These are phyloP conservation scores for Haemorhous mexicanus DNA, from an alignment of 2,113 vertebrate species.

Conservation along the genomic window DNA sequence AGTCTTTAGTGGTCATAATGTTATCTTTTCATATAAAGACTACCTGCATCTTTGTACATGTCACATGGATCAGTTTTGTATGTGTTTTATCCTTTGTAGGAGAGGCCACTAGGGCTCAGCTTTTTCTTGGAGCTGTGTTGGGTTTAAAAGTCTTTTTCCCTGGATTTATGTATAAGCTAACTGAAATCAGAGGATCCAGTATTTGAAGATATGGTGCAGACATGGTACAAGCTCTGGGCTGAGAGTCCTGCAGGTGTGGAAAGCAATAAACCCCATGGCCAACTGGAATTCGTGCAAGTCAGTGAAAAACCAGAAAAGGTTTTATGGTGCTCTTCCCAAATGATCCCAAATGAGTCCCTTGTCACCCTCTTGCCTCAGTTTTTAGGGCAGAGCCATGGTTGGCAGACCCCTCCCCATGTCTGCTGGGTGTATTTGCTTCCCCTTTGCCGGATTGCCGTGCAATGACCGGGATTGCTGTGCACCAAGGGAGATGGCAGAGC, in stretches of 20 bases:
- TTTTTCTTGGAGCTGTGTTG: neutral
- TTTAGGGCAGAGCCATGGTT: neutral
- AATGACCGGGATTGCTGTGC: neutral
- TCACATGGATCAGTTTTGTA: neutral
- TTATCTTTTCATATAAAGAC: neutral
- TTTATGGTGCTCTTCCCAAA: neutral
- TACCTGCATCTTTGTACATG: neutral
- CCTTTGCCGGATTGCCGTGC: fast-evolving
- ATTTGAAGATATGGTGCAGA: neutral
- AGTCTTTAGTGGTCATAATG: neutral
- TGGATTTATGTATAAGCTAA: neutral
- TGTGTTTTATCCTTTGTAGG: neutral
- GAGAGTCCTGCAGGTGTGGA: neutral
- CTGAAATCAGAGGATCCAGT: neutral
- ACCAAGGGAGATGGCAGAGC: neutral
- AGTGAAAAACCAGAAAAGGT: neutral
- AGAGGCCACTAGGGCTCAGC: neutral
- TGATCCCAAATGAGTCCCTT: neutral
- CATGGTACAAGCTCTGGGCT: neutral
- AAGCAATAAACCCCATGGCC: neutral
- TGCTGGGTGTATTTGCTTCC: neutral
- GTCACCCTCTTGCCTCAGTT: neutral
- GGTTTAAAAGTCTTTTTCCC: neutral
- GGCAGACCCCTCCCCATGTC: neutral
- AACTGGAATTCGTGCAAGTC: neutral